Evolutionary conservation across 2,113 vertebrate genomes (phyloP).

Genomic region (Pluvialis apricaria): DNA sequence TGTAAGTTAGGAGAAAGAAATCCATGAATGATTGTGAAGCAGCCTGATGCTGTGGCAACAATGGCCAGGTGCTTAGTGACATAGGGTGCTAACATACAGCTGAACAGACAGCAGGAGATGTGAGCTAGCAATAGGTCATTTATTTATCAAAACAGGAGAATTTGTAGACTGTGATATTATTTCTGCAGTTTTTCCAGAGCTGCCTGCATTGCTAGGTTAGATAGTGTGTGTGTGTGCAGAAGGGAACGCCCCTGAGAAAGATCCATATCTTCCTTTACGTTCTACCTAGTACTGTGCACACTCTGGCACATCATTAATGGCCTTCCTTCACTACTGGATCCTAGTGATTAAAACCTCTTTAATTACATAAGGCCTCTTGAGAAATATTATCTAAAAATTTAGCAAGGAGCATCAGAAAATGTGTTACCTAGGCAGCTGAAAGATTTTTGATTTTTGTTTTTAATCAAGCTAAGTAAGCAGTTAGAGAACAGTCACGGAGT

Average conservation of each 20-base stretch:
- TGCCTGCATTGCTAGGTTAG: neutral
- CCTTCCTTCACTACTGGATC: neutral
- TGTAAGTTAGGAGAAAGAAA: neutral
- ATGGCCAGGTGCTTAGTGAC: neutral
- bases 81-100: neutral
- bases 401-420: neutral
- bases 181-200: neutral
- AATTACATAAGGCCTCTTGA: neutral
- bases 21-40: neutral
- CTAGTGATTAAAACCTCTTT: neutral
- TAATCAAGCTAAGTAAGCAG: neutral
- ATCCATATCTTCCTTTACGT: fast-evolving
- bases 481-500: neutral
- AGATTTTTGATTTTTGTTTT: neutral
- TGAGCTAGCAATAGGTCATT: neutral
- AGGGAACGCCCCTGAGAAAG: neutral
- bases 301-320: neutral
- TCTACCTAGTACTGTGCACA: neutral
- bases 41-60: neutral
- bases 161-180: neutral
- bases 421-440: neutral
- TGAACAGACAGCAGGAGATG: neutral
- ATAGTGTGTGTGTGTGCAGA: neutral
- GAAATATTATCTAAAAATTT: neutral
- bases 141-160: neutral